These are phyloP conservation scores for Achroia grisella DNA, from an alignment of 1,140 invertebrate species.

Conservation along the genomic window DNA sequence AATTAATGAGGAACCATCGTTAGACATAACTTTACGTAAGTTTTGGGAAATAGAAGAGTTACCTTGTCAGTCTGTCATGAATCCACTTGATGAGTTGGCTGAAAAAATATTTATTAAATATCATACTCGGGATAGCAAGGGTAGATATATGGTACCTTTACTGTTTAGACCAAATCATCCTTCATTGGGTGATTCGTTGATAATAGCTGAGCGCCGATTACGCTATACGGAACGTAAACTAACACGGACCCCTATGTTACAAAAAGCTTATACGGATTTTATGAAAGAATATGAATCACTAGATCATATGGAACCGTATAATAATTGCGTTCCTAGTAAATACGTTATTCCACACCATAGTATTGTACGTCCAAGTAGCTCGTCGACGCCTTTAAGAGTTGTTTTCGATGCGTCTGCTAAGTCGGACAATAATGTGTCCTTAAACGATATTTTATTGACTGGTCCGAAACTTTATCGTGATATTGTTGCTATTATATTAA, in stretches of 20 bases:
- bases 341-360: no score
- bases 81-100: neutral
- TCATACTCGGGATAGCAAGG: neutral
- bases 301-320: no score
- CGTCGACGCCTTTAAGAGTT: neutral
- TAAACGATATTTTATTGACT: neutral
- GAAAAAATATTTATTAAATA: neutral
- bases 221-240: neutral
- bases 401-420: neutral
- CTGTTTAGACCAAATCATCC: neutral
- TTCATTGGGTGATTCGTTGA: neutral
- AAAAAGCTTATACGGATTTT: neutral
- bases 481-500: neutral
- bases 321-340: no score
- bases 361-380: no score
- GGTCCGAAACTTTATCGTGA: conserved; percentile 1
- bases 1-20: neutral
- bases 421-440: neutral
- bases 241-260: neutral
- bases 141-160: neutral
- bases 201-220: neutral
- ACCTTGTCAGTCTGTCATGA: neutral
- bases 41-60: conserved; percentile 2
- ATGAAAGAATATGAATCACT: no score
- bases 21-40: neutral